phyloP scores from a whole-genome alignment of 2,888 invertebrate species.

The Julus scanicus region DNA sequence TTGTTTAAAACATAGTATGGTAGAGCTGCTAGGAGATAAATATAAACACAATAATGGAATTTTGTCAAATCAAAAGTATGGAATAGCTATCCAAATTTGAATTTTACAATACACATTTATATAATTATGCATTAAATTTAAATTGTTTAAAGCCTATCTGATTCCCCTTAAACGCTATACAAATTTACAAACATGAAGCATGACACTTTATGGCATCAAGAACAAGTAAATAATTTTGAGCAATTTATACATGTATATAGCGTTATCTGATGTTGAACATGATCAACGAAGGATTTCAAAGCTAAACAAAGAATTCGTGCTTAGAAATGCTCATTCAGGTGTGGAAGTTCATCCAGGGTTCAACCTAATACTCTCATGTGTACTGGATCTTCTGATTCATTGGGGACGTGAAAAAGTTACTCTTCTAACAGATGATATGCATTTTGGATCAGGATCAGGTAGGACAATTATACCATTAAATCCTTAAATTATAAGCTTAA shows the following conservation, averaged over 20 bases:
- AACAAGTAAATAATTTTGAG: not conserved
- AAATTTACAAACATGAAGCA: too few relatives aligned
- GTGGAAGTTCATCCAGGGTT: not conserved
- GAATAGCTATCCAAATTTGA: too few relatives aligned
- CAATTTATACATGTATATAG: not conserved
- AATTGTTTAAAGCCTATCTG: too few relatives aligned
- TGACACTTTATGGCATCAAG: too few relatives aligned
- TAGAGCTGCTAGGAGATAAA: too few relatives aligned
- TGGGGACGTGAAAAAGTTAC: not conserved
- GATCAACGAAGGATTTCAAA: not conserved
- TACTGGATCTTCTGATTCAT: not conserved
- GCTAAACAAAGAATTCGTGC: not conserved
- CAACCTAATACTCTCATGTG: not conserved
- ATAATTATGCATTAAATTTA: too few relatives aligned
- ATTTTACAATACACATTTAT: too few relatives aligned
- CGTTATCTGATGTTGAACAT: not conserved
- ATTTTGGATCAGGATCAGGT: slow-evolving; percentile 3
- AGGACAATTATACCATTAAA: not conserved
- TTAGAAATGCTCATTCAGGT: not conserved
- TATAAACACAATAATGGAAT: too few relatives aligned
- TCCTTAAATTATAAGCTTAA: not conserved
- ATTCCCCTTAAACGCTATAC: too few relatives aligned
- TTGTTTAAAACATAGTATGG: too few relatives aligned
- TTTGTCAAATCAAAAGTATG: too few relatives aligned
- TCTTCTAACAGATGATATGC: not conserved